These are phyloP conservation scores for Lampris incognitus DNA, from an alignment of 2,113 vertebrate species.

Conservation along the genomic window DNA sequence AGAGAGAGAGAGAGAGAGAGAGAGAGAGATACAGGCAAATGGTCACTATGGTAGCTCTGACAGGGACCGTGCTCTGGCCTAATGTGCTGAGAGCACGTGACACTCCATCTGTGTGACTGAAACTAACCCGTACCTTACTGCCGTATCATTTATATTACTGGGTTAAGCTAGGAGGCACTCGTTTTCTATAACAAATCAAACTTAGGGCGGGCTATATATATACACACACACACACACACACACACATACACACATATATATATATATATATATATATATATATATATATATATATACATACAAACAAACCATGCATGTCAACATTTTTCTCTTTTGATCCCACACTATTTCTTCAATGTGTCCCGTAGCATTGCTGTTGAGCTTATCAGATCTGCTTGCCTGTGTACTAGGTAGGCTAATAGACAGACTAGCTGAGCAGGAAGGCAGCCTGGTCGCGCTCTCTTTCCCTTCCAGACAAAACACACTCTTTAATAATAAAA, in stretches of 20 bases:
- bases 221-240: too few species aligned
- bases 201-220: too few species aligned
- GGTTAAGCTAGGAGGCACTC: too few species aligned
- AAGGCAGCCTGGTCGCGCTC: conserved; percentile 44
- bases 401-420: conserved; percentile 31
- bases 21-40: conserved; percentile 32
- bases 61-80: not conserved
- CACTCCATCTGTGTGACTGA: conserved; percentile 58
- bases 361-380: too few species aligned
- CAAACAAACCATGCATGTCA: too few species aligned
- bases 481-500: conserved; percentile 60
- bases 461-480: conserved; percentile 75
- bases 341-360: too few species aligned
- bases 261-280: too few species aligned
- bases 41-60: conserved; percentile 56
- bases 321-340: too few species aligned
- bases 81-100: conserved; percentile 50
- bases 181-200: too few species aligned
- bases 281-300: too few species aligned
- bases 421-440: conserved; percentile 65
- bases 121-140: conserved; percentile 41
- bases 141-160: not conserved
- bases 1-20: conserved; percentile 11
- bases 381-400: too few species aligned
- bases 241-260: too few species aligned